Base-by-base conservation (phyloP, 2,797 vertebrate species). In the Alcedo quadribrachys region DNA sequence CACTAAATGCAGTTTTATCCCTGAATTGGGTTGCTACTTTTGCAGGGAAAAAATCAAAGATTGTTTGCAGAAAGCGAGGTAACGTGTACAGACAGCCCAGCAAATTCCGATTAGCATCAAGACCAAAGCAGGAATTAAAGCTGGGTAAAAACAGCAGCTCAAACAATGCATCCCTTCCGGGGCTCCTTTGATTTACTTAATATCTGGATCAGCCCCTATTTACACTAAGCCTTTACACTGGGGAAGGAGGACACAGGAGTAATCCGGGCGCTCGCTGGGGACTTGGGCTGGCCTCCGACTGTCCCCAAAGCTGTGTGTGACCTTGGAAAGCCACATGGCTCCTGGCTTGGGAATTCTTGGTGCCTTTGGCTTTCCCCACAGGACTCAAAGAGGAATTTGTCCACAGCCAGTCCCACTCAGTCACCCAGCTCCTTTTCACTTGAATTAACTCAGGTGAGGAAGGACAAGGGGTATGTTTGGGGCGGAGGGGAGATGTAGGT, bases 71-170 rank as follows among this genome's bases (percentile, higher is more conserved):
- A 20, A 48, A 35, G 32, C 0, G 12, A 88, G 50, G 67, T 65
- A 90, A 88, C 8, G 0, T 0, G 51, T 3, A 48, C 46, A 30
- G 93, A 89, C 95, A 95, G 84, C 90, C 84, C 19, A 9, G 93
- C 43, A 94, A 89, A 82, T 66, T 53, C 61, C 1, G 2, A 93
- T 93, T 37, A 96, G 79, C 92, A 75, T 50, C 91, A 30, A 54
- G 65, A 81, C 50, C 51, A 84, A 85, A 89, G 81, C 75, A 58
- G 86, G 90, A 91, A 82, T 82, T 37, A 85, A 60, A 85, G 88
- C 79, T 77, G 86, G 81, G 65, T 43, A 7, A 63, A 62, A 95
- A 7, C 60, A 88, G 79, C 88, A 85, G 76, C 80, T 83, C 57
- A 3, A 63, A 89, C 46, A 85, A 55, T 15, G 40, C 84, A 40